Evolutionary conservation across 2,888 invertebrate species (phyloP).

Genomic region (Erebia ligea): DNA sequence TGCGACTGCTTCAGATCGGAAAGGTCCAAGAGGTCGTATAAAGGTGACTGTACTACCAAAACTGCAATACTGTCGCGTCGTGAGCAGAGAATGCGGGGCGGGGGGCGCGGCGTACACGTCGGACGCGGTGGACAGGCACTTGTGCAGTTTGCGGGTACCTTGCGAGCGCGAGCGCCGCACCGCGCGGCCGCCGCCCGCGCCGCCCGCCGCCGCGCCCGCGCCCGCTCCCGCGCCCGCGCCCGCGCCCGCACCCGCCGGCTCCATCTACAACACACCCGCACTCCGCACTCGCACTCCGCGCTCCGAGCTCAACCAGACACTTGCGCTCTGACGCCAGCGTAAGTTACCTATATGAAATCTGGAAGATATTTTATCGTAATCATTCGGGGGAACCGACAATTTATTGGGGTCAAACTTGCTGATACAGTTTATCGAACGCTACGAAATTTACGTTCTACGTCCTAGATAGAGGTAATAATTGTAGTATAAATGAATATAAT

Average conservation of each 20-base stretch:
- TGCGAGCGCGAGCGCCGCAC: conserved; percentile 88
- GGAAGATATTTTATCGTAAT: neutral
- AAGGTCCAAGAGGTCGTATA: conserved; percentile 65
- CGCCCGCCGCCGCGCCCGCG: conserved; percentile 70
- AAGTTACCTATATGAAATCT: neutral
- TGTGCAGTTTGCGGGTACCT: conserved; percentile 96
- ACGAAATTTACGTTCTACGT: neutral
- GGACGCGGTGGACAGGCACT: conserved; percentile 95
- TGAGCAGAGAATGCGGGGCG: conserved; percentile 87
- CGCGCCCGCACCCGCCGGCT: neutral
- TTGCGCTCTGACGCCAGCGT: neutral
- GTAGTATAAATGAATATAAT: conserved; percentile 27
- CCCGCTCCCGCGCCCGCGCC: conserved; percentile 41
- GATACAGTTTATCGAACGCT: neutral
- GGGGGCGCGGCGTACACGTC: conserved; percentile 87
- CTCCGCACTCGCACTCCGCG: neutral
- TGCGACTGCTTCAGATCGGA: conserved; percentile 79
- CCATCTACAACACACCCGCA: conserved; percentile 34
- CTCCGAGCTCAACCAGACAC: neutral
- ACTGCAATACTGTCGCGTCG: conserved; percentile 96
- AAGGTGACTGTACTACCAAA: conserved; percentile 95
- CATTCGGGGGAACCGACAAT: neutral
- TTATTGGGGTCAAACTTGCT: too few species aligned
- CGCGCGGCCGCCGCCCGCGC: conserved; percentile 51
- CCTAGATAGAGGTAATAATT: neutral